Evolutionary conservation across 1,140 invertebrate genomes (phyloP), one percentile per base, ranked within the genome.

Genomic region (Sminthurinus signatus): DNA sequence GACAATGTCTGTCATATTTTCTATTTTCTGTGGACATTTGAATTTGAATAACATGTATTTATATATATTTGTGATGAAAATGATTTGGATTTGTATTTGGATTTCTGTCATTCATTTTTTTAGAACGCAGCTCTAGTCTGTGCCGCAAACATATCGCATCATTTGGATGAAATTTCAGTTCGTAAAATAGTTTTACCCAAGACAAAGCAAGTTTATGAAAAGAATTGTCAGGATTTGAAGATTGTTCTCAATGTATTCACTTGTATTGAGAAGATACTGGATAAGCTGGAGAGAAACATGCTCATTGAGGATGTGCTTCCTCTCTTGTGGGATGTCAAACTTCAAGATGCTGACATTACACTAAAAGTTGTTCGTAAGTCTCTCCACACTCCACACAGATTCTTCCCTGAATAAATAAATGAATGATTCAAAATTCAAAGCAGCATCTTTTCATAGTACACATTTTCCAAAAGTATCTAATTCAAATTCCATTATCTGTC

Each of bases 281-380:
- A 88, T 67, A 85, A 90, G 58, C 79, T 98, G 60, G 92, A 96
- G 67, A 87, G 90, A 69, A 83, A 85, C 51, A 86, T 90, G 74
- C 91, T 97, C 51, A 84, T 94, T 65, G 93, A 96, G 70, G 88
- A 94, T 68, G 89, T 98, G 0, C 81, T 97, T 67, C 93, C 93
- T 0, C 81, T 96, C 60, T 80, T 98, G n/a, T 88, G 86, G 65
- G 87, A 91, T 67, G 89, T 93, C 58, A 71, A 67, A 27, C 82
- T 94, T 28, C 86, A 88, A 55, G 93, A 98, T 75, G 88, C 92
- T 0, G 77, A 80, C 43, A 78, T 83, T 56, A 74, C 81, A 29
- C 77, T 81, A 75, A 54, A 62, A 64, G 64, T 71, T 19, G 69
- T 73, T 62, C 67, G 71, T 73, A 65, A 72, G 72, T 68, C n/a